A percentile compares a stretch with the other conserved stretches of the same genome.
phyloP scores from a whole-genome alignment of 2,797 vertebrate genomes.

The Acanthis flammea region DNA sequence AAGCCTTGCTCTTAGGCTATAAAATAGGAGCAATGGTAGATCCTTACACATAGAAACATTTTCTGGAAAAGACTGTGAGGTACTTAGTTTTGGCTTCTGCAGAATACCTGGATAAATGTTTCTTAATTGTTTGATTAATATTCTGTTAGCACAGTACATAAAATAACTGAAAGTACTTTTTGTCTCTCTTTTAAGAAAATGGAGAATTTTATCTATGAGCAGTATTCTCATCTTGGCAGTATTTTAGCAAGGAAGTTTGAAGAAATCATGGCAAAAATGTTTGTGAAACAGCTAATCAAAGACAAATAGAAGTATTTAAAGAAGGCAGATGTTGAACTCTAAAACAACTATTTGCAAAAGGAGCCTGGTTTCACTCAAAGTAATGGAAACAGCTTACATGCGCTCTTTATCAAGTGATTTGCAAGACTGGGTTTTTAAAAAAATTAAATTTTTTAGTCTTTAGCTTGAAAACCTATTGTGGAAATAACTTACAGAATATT shows the following conservation, averaged over 20 bases:
- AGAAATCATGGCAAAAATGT: not conserved
- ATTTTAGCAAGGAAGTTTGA: not conserved
- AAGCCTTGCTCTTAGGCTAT: not conserved
- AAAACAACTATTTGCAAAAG: constrained; percentile 21
- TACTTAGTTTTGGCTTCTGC: not conserved
- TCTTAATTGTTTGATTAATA: not conserved
- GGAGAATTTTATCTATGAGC: not conserved
- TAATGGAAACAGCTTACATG: constrained; percentile 2
- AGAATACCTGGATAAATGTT: not conserved
- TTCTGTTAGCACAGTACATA: not conserved
- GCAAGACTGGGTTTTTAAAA: not conserved
- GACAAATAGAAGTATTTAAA: constrained; percentile 44
- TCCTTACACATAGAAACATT: not conserved
- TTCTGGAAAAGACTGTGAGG: not conserved
- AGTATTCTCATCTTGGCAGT: not conserved
- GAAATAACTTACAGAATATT: not conserved
- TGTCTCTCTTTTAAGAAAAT: not conserved
- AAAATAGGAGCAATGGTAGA: not conserved
- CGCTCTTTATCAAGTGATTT: constrained; percentile 20
- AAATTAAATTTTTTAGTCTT: not conserved
- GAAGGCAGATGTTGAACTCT: constrained; percentile 1
- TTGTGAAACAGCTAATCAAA: constrained; percentile 38
- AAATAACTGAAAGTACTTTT: constrained; percentile 11
- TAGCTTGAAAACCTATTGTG: not conserved
- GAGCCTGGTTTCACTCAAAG: constrained; percentile 11